Base-by-base conservation (phyloP, 1,140 invertebrate species). In the Dryas iulia region DNA sequence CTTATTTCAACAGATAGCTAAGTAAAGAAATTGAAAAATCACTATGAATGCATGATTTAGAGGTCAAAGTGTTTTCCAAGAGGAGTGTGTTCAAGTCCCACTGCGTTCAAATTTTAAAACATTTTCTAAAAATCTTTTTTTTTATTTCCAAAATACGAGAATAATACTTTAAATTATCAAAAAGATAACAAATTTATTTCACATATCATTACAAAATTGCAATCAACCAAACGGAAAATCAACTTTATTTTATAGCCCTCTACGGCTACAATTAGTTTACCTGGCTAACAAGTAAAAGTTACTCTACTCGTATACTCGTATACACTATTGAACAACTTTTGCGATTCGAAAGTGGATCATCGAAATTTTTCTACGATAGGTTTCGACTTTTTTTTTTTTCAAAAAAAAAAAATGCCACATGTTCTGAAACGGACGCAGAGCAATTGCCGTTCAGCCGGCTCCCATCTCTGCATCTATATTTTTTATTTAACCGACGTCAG, bases 291-390 rank as follows among this genome's bases (percentile, higher is more conserved):
- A 39, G 33, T 14, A 14, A 47, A 39, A n/a, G 33, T 62, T 18
- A 47, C 39, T n/a, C n/a, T 47, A 59, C 3, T 23, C n/a, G 39
- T 11, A 25, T 60, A 39, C 26, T 30, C 25, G 54, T 18, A 25
- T 8, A 52, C 24, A 21, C 59, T 60, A 26, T 53, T 62, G 35
- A 62, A 62, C 59, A 62, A 62, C 35, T 62, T 47, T 60, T 47
- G 35, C 39, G 39, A 53, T 62, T 52, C 7, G 39, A 52, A 62
- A 62, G 26, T 62, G 59, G 59, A 62, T 62, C 59, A 62, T 62
- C 59, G 35, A 53, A 62, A 52, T 28, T 62, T 62, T 62, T 23
- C 59, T 53, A 24, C 33, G 21, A 47, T 47, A 18, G 7, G 24
- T 47, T 52, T 28, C n/a, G 12, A 11, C 2, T 30, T 21, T 47